Evolutionary conservation across 2,888 invertebrate species (phyloP).

Genomic region (Pseudococcus viburni): DNA sequence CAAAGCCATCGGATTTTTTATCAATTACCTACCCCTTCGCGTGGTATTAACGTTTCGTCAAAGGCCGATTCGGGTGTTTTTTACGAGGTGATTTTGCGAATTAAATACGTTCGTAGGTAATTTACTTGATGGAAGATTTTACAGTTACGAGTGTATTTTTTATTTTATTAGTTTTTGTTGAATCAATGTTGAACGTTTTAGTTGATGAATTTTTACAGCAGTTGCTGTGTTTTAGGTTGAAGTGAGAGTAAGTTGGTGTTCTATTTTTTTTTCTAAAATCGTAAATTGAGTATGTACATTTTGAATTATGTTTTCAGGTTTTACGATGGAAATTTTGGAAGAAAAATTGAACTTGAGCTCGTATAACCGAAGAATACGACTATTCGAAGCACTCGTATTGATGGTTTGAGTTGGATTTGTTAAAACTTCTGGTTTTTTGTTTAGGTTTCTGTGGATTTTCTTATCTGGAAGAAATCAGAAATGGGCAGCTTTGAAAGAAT

Average conservation of each 20-base stretch:
- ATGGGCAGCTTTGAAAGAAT: no score
- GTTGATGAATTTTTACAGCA: background rate
- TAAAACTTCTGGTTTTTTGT: no score
- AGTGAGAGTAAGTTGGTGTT: background rate
- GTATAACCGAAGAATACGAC: background rate
- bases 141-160: background rate
- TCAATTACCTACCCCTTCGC: conserved; percentile 8
- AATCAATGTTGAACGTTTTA: background rate
- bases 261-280: background rate
- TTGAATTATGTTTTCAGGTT: background rate
- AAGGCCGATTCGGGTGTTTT: background rate
- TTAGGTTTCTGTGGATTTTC: no score
- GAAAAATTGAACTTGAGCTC: background rate
- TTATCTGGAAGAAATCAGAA: no score
- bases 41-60: conserved; percentile 26
- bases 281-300: background rate
- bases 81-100: conserved; percentile 16
- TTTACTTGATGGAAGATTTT: conserved; percentile 32
- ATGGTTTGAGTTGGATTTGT: no score
- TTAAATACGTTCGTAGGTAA: conserved; percentile 7
- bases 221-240: background rate
- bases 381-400: background rate
- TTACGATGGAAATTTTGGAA: background rate
- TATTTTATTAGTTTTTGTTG: background rate
- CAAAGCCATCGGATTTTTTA: conserved; percentile 50